Base-by-base conservation (phyloP, 2,797 vertebrate genomes). In the Knipowitschia caucasica region DNA sequence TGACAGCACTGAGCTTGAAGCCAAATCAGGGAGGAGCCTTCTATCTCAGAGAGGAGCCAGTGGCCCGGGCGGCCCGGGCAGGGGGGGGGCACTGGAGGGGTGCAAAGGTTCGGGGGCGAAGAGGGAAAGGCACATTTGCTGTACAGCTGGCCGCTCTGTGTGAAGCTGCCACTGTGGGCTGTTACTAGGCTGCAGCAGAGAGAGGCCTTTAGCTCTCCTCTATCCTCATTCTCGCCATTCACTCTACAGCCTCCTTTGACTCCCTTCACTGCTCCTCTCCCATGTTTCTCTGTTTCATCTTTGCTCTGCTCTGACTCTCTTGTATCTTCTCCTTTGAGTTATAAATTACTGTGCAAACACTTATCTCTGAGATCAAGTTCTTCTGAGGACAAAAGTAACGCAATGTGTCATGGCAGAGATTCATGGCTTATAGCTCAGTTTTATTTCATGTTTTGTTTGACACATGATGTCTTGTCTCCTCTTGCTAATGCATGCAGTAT, bases 91-190 rank as follows among this genome's bases (percentile, higher is more conserved):
- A 83, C 81, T 69, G 76, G 81, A 84, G 85, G 84, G 87, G 87
- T 83, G 83, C 78, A 84, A 84, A 79, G 82, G 84, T 84, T 84
- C 62, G 88, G 88, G 87, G 88, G 84, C 83, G 84, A 84, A 86
- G 81, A 82, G 86, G 86, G 86, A 93, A 86, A 88, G 88, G 85
- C 92, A 94, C 94, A 97, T 97, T 98, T 97, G 94, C 95, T 95
- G 95, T 96, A 96, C 96, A 99, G 96, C 96, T 98, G 96, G 96
- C 92, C 85, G 91, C 96, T 92, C 96, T 93, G 95, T 98, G 94
- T 97, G 95, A 94, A 93, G 93, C 94, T 81, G 91, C 92, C 92
- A 93, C 91, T 93, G 92, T 93, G 93, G 93, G 93, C 94, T 92
- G 93, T 92, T 92, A 91, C 91, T 89, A 92, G 92, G 92, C 91